phyloP scores from a whole-genome alignment of 2,113 vertebrate species.

The Rhizomys pruinosus region DNA sequence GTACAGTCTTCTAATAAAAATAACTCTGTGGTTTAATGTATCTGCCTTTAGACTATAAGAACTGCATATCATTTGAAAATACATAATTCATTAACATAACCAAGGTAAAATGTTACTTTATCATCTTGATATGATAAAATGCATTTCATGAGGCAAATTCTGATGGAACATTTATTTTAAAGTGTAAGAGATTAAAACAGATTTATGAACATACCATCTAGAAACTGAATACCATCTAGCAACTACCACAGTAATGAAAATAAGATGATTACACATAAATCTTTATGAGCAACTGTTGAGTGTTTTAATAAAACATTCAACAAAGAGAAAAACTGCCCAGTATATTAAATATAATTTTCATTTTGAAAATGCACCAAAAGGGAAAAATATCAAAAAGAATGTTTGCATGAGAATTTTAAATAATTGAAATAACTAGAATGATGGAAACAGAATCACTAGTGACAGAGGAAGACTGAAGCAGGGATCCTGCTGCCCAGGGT shows the following conservation, averaged over 20 bases:
- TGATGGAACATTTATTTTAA: conserved; percentile 39
- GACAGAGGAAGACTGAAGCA: not conserved
- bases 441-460: not conserved
- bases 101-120: not conserved
- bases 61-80: conserved; percentile 19
- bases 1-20: not conserved
- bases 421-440: not conserved
- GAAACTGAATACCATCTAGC: not conserved
- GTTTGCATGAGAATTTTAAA: not conserved
- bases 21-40: not conserved
- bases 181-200: conserved; percentile 6
- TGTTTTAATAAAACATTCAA: not conserved
- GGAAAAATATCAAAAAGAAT: not conserved
- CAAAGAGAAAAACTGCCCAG: not conserved
- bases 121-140: not conserved
- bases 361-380: not conserved
- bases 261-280: not conserved
- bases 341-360: not conserved
- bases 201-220: conserved; percentile 7
- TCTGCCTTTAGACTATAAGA: conserved; percentile 7
- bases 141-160: conserved; percentile 24
- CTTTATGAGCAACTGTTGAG: not conserved
- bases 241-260: not conserved
- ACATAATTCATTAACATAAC: not conserved
- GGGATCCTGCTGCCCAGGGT: not conserved